Conservation (phyloP, 2,113 vertebrate genomes). For the Thryonomys swinderianus region DNA sequence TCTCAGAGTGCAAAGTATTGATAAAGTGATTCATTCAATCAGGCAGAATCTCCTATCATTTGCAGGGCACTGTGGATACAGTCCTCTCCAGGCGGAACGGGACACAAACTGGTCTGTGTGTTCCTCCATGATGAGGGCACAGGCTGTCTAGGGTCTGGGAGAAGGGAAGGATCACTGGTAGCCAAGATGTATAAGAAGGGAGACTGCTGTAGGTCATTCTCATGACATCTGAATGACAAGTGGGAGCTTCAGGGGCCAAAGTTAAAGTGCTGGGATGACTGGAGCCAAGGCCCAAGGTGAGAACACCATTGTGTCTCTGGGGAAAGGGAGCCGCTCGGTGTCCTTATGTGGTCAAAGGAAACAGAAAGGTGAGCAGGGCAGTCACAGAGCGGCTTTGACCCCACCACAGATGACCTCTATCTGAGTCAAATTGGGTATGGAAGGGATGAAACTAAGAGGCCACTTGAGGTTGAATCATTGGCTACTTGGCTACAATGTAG, state of each 20-base stretch:
- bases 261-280: neutral
- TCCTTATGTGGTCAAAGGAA: neutral
- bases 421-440: neutral
- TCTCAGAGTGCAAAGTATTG: neutral
- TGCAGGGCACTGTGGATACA: neutral
- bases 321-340: neutral
- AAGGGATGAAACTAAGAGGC: neutral
- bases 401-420: neutral
- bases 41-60: neutral
- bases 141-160: neutral
- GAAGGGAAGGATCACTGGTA: neutral
- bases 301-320: neutral
- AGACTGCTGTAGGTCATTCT: neutral
- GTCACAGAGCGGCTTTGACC: neutral
- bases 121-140: neutral
- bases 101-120: neutral
- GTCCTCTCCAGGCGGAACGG: neutral
- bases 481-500: too few species aligned
- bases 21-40: neutral
- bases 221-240: neutral
- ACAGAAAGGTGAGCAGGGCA: neutral
- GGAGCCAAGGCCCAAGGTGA: neutral
- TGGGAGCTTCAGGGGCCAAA: neutral
- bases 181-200: fast-evolving
- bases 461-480: neutral